These are phyloP conservation scores for Euplexia lucipara DNA, from an alignment of 2,888 invertebrate species.

Conservation along the genomic window DNA sequence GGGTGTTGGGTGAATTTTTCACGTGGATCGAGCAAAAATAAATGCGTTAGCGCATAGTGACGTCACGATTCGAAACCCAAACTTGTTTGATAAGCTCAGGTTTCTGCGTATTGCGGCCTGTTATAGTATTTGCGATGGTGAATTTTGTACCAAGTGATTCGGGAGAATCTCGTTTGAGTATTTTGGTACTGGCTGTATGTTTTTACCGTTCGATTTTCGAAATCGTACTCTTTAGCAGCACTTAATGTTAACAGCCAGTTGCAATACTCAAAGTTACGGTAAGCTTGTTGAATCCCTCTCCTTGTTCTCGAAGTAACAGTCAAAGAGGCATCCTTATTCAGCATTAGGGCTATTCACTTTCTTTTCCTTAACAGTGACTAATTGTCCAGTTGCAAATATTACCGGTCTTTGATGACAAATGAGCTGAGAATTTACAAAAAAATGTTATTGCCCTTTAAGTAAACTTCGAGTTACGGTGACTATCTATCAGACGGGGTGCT, in stretches of 20 bases:
- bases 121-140: slow-evolving; percentile 4
- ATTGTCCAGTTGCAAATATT: too few species aligned
- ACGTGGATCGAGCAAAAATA: background rate
- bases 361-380: too few species aligned
- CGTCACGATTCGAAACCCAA: slow-evolving; percentile 14
- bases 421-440: too few species aligned
- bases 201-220: background rate
- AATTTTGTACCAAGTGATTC: background rate
- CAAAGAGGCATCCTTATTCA: background rate
- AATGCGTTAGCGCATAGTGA: background rate
- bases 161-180: background rate
- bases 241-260: too few species aligned
- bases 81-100: slow-evolving; percentile 1
- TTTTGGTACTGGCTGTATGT: background rate
- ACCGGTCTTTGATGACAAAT: too few species aligned
- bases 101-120: slow-evolving; percentile 8
- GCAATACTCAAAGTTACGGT: too few species aligned
- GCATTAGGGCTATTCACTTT: too few species aligned
- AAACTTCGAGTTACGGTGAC: too few species aligned
- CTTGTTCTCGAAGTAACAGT: too few species aligned
- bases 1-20: background rate
- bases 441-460: too few species aligned
- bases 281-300: too few species aligned
- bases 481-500: too few species aligned
- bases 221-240: background rate